phyloP scores from a whole-genome alignment of 2,113 vertebrate species.

The Varanus salvator region DNA sequence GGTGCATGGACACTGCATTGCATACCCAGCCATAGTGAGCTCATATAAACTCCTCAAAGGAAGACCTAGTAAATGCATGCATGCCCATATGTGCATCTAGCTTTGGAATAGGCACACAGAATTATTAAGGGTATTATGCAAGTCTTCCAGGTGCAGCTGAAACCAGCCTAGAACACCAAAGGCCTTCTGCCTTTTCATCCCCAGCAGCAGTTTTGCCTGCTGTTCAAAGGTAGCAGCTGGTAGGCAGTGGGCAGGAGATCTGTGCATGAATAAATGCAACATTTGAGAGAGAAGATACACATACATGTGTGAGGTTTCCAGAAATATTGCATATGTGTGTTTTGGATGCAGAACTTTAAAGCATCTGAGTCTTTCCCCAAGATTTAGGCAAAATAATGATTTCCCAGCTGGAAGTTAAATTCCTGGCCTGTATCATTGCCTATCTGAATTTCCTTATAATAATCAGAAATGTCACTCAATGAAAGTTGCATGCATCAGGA shows the following conservation, averaged over 20 bases:
- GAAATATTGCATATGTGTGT: neutral
- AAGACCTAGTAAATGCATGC: neutral
- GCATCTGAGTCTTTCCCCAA: neutral
- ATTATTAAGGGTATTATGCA: neutral
- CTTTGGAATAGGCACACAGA: neutral
- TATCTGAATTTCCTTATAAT: neutral
- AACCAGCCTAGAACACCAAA: neutral
- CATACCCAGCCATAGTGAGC: neutral
- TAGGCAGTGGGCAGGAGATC: neutral
- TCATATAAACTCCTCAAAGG: neutral
- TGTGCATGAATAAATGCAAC: neutral
- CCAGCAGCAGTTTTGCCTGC: neutral
- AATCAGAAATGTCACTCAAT: neutral
- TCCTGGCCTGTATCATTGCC: neutral
- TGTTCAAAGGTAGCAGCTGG: neutral
- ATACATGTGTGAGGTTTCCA: neutral
- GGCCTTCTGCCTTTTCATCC: neutral
- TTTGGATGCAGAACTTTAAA: neutral
- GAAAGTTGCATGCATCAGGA: neutral
- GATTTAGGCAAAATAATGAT: neutral
- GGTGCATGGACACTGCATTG: too few relatives aligned
- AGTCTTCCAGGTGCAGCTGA: neutral
- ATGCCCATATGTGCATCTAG: neutral
- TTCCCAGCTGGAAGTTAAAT: neutral
- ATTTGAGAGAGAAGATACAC: neutral